Evolutionary conservation across 2,888 invertebrate genomes (phyloP), one percentile per base, ranked within the genome.

Genomic region (Plagodis dolabraria): DNA sequence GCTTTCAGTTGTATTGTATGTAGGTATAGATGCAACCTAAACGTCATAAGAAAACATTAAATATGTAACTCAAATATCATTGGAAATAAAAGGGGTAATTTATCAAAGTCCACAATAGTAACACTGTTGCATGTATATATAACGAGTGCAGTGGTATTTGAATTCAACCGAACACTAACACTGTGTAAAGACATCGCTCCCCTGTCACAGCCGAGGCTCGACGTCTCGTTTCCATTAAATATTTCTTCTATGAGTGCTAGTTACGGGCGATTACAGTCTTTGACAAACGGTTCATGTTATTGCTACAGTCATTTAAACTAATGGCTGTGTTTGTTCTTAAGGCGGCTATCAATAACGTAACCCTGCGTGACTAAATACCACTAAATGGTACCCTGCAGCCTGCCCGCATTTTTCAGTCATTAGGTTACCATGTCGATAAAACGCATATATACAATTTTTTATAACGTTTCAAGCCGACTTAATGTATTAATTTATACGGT

Each of bases 191-290:
- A 22, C 22, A 4, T 22, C 22, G 22, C 22, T 22, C 22, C 5
- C 42, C 12, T 43, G 10, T 40, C 40, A 12, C 6, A 43, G 9
- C 6, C 12, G 12, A 5, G 11, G 12, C 43, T n/a, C 35, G 35
- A 40, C 40, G 10, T 35, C 10, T 35, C n/a, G 2, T 48, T 7
- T 5, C 48, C 48, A 43, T 43, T 50, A 50, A 56, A 42, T 57
- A 43, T 47, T 42, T 34, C 34, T 4, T 6, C 40, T 22, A 33
- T 9, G 42, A 47, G 47, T 42, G n/a, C n/a, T 43, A 36, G 53
- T 63, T 58, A 63, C 61, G 56, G 59, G 53, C 56, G 58, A 62
- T 63, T 62, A 57, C 45, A 53, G 46, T 51, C 50, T 64, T 57
- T 48, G 35, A 55, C 47, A 54, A 59, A 59, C 46, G 11, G 46